Conservation (phyloP, 2,888 invertebrate genomes). For the Glaucopsyche alexis region DNA sequence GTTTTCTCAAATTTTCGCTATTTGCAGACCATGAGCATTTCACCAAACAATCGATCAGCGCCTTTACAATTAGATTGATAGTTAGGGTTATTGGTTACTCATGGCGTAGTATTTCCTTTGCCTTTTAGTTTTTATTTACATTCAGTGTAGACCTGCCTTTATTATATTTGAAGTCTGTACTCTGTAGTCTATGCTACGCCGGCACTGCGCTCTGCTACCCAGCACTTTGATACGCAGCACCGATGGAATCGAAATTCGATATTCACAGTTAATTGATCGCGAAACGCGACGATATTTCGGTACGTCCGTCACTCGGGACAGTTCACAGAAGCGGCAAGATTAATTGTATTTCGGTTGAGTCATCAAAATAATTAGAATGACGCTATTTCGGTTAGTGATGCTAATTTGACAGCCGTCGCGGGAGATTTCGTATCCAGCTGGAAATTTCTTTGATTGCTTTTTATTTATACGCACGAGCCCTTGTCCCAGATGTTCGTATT, state of each 20-base stretch:
- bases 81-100: too few species aligned
- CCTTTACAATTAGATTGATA: too few species aligned
- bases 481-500: slow-evolving; percentile 38
- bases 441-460: slow-evolving; percentile 65
- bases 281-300: slow-evolving; percentile 78
- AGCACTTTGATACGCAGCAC: slow-evolving; percentile 76
- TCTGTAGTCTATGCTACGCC: slow-evolving; percentile 36
- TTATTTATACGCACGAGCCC: slow-evolving; percentile 45
- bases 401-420: slow-evolving; percentile 80
- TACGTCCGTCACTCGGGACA: slow-evolving; percentile 77
- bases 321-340: slow-evolving; percentile 79
- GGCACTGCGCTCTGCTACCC: slow-evolving; percentile 64
- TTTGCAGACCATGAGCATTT: too few species aligned
- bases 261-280: slow-evolving; percentile 77
- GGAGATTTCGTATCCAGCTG: slow-evolving; percentile 69
- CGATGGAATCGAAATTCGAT: slow-evolving; percentile 79
- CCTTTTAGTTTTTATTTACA: not conserved
- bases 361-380: slow-evolving; percentile 81
- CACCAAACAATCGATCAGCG: too few species aligned
- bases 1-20: too few species aligned
- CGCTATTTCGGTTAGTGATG: slow-evolving; percentile 79
- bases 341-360: slow-evolving; percentile 80
- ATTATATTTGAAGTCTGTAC: not conserved
- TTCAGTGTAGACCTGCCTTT: not conserved
- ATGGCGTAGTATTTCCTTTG: too few species aligned